A percentile compares a stretch with the other conserved stretches of the same genome.
phyloP scores from a whole-genome alignment of 1,140 invertebrate genomes.

The Ladona fulva region DNA sequence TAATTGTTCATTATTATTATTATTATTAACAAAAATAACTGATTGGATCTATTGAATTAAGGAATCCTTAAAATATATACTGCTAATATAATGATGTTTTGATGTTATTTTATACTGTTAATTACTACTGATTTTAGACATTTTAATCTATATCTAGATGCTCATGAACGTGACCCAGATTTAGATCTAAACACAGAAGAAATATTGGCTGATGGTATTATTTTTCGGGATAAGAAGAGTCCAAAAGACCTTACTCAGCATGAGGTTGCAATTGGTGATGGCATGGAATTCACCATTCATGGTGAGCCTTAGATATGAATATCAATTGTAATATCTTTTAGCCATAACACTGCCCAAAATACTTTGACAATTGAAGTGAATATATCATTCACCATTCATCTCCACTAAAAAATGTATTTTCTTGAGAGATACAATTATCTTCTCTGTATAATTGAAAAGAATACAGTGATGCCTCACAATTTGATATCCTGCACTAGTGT shows the following conservation, averaged over 20 bases:
- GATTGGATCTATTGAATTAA: not conserved
- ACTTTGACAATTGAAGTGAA: too few relatives aligned
- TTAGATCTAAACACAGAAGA: constrained; percentile 46
- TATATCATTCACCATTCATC: too few relatives aligned
- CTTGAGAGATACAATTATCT: too few relatives aligned
- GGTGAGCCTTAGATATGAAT: constrained; percentile 40
- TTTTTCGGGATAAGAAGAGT: constrained; percentile 76
- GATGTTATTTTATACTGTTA: not conserved
- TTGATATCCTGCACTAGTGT: too few relatives aligned
- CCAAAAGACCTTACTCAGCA: constrained; percentile 64
- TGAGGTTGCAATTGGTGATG: constrained; percentile 81
- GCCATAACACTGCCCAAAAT: too few relatives aligned
- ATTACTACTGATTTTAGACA: not conserved
- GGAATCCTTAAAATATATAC: not conserved
- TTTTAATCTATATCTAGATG: constrained; percentile 32
- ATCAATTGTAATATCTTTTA: too few relatives aligned
- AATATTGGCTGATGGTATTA: constrained; percentile 70
- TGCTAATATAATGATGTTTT: not conserved
- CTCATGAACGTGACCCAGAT: constrained; percentile 40
- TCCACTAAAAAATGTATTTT: too few relatives aligned
- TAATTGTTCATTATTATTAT: not conserved
- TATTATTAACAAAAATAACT: not conserved
- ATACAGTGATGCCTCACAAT: too few relatives aligned
- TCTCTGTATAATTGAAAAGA: too few relatives aligned
- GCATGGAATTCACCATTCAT: constrained; percentile 85